Conservation (phyloP, 2,888 invertebrate species). For the Tanytarsus gracilentus region DNA sequence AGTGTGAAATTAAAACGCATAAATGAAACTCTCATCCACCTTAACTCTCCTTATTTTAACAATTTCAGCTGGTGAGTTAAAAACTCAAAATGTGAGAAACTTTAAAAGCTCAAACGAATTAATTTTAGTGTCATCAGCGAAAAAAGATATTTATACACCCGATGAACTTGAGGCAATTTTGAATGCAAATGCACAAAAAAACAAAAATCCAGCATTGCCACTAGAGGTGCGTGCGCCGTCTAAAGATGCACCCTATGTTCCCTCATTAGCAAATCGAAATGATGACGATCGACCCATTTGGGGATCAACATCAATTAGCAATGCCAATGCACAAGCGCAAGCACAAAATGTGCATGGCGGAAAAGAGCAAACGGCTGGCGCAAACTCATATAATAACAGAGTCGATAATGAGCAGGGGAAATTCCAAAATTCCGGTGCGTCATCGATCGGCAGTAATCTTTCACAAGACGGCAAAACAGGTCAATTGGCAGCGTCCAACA, state of each 20-base stretch:
- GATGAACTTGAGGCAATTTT: conserved; percentile 10
- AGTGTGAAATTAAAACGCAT: no score
- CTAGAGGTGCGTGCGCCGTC: neutral
- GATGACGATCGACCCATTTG: conserved; percentile 16
- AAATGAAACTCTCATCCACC: no score
- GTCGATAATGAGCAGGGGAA: conserved; percentile 23
- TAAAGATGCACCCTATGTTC: neutral
- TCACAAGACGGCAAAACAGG: conserved; percentile 6
- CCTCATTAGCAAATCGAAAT: neutral
- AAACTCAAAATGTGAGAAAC: no score
- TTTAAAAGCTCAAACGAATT: neutral
- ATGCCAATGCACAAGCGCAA: conserved; percentile 18
- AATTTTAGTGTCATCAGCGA: neutral
- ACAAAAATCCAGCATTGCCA: neutral
- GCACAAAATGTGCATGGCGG: conserved; percentile 11
- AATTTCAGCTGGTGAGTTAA: no score
- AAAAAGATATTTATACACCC: conserved; percentile 21
- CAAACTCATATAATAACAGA: conserved; percentile 13
- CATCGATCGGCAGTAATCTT: conserved; percentile 9
- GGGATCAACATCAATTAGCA: conserved; percentile 1
- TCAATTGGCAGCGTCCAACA: conserved; percentile 13
- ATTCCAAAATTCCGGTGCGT: conserved; percentile 21
- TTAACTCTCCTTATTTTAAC: no score
- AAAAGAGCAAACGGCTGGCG: conserved; percentile 19
- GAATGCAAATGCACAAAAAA: neutral